Evolutionary conservation across 2,797 vertebrate species (phyloP), one percentile per base, ranked within the genome.

Genomic region (Falco biarmicus): DNA sequence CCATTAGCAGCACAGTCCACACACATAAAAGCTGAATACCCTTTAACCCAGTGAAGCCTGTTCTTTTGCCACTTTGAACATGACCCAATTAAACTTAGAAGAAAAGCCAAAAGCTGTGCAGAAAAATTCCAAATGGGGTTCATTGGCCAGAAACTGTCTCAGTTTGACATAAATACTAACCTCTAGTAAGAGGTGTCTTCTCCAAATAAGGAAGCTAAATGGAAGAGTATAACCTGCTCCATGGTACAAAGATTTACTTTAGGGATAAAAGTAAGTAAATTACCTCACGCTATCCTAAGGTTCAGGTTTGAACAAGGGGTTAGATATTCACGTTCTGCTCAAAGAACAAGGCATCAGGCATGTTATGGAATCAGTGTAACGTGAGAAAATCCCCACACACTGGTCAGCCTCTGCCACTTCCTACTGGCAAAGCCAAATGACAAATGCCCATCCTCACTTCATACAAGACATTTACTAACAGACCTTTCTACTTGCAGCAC

Each of bases 301-400:
- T n/a, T 74, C 61, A 74, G 61, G 56, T 68, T 34, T 4, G 3
- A 89, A 59, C 20, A 43, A 83, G 37, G 1, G 15, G n/a, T 79
- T 32, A 68, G 51, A 9, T 28, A 59, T 24, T 84, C 73, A 47
- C 0, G 5, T 28, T 75, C 76, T 81, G 41, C 79, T 66, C 0
- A 0, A 87, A 83, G 45, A 89, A 83, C 20, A 32, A 24, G 68
- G 65, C 0, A 0, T 51, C 28, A 57, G 59, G 43, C 19, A 11
- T 0, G 0, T 43, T 68, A 64, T 0, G 5, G 71, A 89, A 45
- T 26, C 47, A 89, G 64, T 0, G 2, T 21, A 84, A 65, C 0
- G 0, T 25, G 24, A 60, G 73, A 77, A 84, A 63, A 59, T 32
- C 13, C 11, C 24, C 29, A 4, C 0, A 0, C 0, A 0, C 15